A percentile compares a stretch with the other conserved stretches of the same genome.
phyloP scores from a whole-genome alignment of 92 coral and sea anemone species.

The Porites lobata region DNA sequence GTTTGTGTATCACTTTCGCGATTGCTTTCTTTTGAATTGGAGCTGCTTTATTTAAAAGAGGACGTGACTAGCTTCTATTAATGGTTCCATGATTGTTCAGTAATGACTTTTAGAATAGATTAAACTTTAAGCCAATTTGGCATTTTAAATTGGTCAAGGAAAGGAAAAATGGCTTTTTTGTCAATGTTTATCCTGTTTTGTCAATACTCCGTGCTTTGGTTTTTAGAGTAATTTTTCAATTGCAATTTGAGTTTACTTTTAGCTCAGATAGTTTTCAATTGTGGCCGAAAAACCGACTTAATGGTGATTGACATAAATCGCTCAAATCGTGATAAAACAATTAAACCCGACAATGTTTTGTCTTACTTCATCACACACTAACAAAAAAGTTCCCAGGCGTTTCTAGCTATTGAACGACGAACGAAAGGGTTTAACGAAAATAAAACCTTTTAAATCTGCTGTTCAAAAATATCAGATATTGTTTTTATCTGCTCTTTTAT shows the following conservation, averaged over 20 bases:
- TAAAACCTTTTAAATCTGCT: not conserved
- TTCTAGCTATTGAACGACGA: not conserved
- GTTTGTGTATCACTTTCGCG: too few relatives aligned
- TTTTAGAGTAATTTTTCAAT: not conserved
- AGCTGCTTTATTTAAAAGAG: too few relatives aligned
- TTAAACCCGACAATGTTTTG: not conserved
- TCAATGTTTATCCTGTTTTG: not conserved
- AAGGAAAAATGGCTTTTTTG: not conserved
- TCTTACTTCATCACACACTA: not conserved
- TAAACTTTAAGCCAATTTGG: not conserved
- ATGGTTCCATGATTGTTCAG: not conserved
- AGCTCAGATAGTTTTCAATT: not conserved
- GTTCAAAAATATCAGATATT: not conserved
- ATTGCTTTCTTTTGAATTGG: too few relatives aligned
- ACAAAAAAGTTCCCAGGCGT: not conserved
- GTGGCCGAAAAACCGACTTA: not conserved
- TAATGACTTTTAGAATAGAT: too few relatives aligned
- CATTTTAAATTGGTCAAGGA: too few relatives aligned
- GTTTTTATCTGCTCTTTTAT: not conserved
- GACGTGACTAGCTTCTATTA: too few relatives aligned
- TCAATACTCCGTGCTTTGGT: not conserved
- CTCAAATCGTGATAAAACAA: not conserved
- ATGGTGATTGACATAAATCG: not conserved
- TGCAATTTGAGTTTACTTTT: not conserved
- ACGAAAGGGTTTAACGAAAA: not conserved